Conservation (phyloP, 2,113 vertebrate genomes). For the Hyperoodon ampullatus region DNA sequence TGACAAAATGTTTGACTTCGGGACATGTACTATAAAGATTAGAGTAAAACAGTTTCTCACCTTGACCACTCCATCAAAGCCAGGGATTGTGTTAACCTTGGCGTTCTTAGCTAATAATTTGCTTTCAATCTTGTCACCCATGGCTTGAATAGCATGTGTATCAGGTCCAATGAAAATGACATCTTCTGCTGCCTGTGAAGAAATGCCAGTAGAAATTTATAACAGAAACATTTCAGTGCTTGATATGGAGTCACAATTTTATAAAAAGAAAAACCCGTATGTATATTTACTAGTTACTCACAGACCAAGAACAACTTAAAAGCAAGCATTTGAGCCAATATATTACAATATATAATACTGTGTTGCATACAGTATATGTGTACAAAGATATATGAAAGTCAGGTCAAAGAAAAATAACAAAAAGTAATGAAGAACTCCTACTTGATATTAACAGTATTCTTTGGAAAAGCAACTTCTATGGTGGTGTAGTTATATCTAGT, state of each 20-base stretch:
- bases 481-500: not conserved
- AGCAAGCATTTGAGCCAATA: slow-evolving; percentile 64
- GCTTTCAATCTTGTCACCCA: slow-evolving; percentile 99
- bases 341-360: slow-evolving; percentile 59
- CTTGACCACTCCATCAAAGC: slow-evolving; percentile 98
- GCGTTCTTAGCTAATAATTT: slow-evolving; percentile 97
- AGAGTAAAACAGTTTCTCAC: slow-evolving; percentile 85
- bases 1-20: slow-evolving; percentile 43
- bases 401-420: not conserved
- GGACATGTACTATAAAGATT: slow-evolving; percentile 46
- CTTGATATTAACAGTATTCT: not conserved
- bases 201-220: slow-evolving; percentile 89
- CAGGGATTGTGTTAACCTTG: slow-evolving; percentile 97
- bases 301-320: slow-evolving; percentile 55
- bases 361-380: not conserved
- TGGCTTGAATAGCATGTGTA: slow-evolving; percentile 94
- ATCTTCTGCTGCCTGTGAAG: slow-evolving; percentile 92
- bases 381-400: not conserved
- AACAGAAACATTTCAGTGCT: slow-evolving; percentile 83
- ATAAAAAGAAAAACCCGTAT: slow-evolving; percentile 40
- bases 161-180: slow-evolving; percentile 97
- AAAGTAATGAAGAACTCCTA: not conserved
- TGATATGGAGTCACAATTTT: slow-evolving; percentile 67
- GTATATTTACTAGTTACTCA: slow-evolving; percentile 51
- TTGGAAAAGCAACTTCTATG: not conserved